Base-by-base conservation (phyloP, 2,113 vertebrate species). In the Uropsilus gracilis region DNA sequence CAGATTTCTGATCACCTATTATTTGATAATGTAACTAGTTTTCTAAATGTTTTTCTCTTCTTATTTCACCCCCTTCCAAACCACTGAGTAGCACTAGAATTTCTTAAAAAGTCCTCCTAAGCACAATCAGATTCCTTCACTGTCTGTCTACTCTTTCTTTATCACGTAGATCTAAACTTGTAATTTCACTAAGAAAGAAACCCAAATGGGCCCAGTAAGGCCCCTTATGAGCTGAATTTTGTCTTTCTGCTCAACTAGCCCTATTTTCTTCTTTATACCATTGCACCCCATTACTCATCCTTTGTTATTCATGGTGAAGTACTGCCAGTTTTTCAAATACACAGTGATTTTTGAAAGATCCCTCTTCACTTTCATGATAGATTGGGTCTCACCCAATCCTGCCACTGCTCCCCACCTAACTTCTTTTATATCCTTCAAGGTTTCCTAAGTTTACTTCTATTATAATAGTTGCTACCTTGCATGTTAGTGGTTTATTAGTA, bases 1-100 rank as follows among this genome's bases (percentile, higher is more conserved):
- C 26, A 96, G 72, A 91, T 82, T 59, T 95, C 18, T 95, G n/a
- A 96, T 88, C 48, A 94, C 3, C 59, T 86, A 50, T 53, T 90
- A 66, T 0, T 61, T 37, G 66, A 71, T 82, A 92, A 90, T 61
- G 30, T 32, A 83, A 95, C 89, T n/a, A 57, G 7, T 71, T 44
- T 92, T 93, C 37, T 73, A 91, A 86, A 89, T 57, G n/a, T 53
- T 39, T 78, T 90, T 66, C 37, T 34, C 63, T 84, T 90, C 76
- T 85, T 78, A 90, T 88, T 10, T 61, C 18, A 87, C 2, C 22
- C n/a, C 72, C 44, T 90, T 89, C 34, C 13, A 80, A 80, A 73
- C 6, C 55, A 88, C 2, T 92, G 12, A 84, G 44, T 48, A 46
- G 28, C 83, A 86, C 2, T 55, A 55, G 34, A 17, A 94, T 55